Conservation (phyloP, 2,113 vertebrate species). For the Cyanocitta stelleri region DNA sequence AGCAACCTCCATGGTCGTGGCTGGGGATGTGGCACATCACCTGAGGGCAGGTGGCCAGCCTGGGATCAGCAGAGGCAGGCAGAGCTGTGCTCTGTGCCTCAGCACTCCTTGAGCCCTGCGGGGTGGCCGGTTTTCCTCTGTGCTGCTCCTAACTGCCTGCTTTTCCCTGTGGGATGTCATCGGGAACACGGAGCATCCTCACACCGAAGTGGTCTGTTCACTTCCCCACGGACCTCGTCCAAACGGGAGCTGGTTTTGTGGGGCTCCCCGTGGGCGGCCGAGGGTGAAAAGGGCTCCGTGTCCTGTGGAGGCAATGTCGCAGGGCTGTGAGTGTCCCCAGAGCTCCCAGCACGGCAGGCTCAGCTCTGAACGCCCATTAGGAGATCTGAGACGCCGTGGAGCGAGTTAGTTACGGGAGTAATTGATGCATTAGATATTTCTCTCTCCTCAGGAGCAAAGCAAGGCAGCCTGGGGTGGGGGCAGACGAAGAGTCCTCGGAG, state of each 20-base stretch:
- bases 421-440: not conserved
- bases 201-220: rapidly evolving
- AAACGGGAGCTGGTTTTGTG: rapidly evolving
- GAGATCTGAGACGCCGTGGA: not conserved
- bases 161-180: rapidly evolving
- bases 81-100: not conserved
- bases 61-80: not conserved
- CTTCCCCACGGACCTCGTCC: not conserved
- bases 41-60: rapidly evolving
- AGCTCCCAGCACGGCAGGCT: not conserved
- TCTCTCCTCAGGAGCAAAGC: not conserved
- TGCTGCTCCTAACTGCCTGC: not conserved
- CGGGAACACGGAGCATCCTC: not conserved
- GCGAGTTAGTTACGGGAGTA: not conserved
- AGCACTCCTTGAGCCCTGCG: not conserved
- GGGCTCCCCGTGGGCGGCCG: not conserved
- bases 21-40: not conserved
- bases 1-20: rapidly evolving
- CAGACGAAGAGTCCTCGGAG: not conserved
- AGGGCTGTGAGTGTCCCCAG: not conserved
- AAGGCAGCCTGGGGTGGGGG: not conserved
- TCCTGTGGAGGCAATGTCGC: not conserved
- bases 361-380: not conserved
- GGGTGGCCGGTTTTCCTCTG: not conserved
- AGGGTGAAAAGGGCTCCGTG: not conserved